A percentile compares a stretch with the other conserved stretches of the same genome.
These are phyloP conservation scores for Desmophyllum pertusum DNA, from an alignment of 92 coral and sea anemone species.

Conservation along the genomic window DNA sequence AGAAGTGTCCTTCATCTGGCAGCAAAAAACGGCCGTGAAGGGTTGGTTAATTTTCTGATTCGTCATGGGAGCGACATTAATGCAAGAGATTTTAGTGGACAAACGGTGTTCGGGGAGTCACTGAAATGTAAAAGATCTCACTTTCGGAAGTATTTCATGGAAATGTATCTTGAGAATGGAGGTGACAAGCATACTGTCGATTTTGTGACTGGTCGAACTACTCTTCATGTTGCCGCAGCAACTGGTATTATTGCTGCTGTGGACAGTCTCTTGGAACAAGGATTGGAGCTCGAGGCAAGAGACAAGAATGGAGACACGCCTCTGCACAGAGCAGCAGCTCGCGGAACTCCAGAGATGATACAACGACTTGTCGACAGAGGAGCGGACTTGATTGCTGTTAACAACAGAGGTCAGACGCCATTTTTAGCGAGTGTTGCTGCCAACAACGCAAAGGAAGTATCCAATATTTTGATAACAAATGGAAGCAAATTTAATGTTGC, in stretches of 20 bases:
- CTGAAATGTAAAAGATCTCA: background rate
- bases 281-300: constrained; percentile 20
- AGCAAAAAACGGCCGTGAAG: background rate
- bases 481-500: constrained; percentile 2
- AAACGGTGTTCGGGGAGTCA: background rate
- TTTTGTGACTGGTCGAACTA: background rate
- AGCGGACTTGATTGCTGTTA: constrained; percentile 57
- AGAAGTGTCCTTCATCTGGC: constrained; percentile 38
- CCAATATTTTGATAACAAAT: background rate
- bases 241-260: background rate
- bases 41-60: background rate
- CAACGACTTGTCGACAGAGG: constrained; percentile 51
- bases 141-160: background rate
- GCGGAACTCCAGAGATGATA: constrained; percentile 48
- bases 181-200: constrained; percentile 6
- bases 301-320: constrained; percentile 56
- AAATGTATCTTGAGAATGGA: constrained; percentile 18
- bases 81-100: constrained; percentile 60
- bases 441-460: background rate
- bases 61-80: constrained; percentile 59
- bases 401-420: constrained; percentile 52
- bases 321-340: constrained; percentile 67
- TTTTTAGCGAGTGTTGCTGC: constrained; percentile 25
- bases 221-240: constrained; percentile 23
- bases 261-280: constrained; percentile 13